Evolutionary conservation across 2,888 invertebrate genomes (phyloP), one percentile per base, ranked within the genome.

Genomic region (Panorpa germanica): DNA sequence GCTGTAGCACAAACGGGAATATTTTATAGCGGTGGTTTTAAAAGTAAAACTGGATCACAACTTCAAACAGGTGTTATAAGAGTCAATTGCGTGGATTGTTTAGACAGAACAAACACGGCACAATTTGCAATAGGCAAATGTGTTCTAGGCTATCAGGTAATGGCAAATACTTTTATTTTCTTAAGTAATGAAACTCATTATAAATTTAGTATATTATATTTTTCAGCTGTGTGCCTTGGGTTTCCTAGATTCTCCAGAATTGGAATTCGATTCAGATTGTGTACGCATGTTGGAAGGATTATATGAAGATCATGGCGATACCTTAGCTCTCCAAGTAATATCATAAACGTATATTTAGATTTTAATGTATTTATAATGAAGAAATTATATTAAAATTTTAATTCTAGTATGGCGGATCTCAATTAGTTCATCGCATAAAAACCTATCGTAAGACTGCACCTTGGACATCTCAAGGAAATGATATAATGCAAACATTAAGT

Each of bases 291-390:
- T 96, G 31, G 96, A 98, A 53, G 85, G 85, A 41, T 55, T 98
- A 33, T 98, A 95, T 48, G 96, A 98, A 53, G 95, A 95, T 51
- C 96, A 95, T 46, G 98, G 98, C 0, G 95, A 96, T 54, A 93
- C 91, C 0, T 56, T 96, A 37, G 95, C 95, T 1, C 55, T 93
- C 38, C 96, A 93, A 46, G 28, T 28, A 28, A 10, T 27, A 18
- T 6, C n/a, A n/a, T n/a, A n/a, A n/a, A n/a, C n/a, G n/a, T n/a
- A n/a, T n/a, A n/a, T n/a, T 6, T 22, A 10, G 5, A 10, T 6
- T 5, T 6, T 22, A 4, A 22, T 6, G n/a, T 5, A 7, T 6
- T 22, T 5, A 22, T 5, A 22, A 22, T 10, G 5, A 22, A 4
- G 11, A 6, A 22, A 7, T 6, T 5, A 22, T 10, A 10, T 7